Percentiles rank a stretch among this genome's conserved stretches.
Conservation (phyloP, 2,113 vertebrate species). For the Mus pahari region DNA sequence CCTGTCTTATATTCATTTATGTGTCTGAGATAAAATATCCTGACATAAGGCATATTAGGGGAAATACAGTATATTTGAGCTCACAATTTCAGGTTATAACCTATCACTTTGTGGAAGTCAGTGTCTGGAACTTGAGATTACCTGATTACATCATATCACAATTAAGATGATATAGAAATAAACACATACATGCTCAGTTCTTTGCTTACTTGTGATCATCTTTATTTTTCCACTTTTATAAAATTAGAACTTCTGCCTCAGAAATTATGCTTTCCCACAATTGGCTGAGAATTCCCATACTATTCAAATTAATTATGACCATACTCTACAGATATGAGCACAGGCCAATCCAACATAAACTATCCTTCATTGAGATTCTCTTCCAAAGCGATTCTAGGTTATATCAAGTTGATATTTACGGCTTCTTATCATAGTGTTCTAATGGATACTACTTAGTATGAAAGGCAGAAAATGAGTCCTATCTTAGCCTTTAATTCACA, state of each 20-base stretch:
- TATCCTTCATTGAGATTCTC: background rate
- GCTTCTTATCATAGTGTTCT: background rate
- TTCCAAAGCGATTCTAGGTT: background rate
- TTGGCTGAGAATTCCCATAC: background rate
- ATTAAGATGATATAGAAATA: background rate
- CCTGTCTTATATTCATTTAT: background rate
- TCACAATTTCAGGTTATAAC: background rate
- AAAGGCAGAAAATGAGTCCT: background rate
- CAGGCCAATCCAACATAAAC: background rate
- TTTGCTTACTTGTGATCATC: background rate
- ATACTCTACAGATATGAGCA: background rate
- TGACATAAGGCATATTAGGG: background rate
- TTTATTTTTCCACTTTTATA: background rate
- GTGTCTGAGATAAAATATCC: background rate
- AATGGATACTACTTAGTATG: background rate
- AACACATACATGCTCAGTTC: background rate
- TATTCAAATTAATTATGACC: background rate
- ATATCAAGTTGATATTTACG: background rate
- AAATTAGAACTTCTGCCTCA: background rate
- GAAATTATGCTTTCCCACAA: background rate
- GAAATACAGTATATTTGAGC: background rate
- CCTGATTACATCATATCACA: background rate
- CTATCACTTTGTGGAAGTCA: background rate
- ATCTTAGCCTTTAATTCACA: background rate
- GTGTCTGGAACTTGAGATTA: background rate